Evolutionary conservation across 2,797 vertebrate genomes (phyloP).

Genomic region (Hydrocynus forskahlii): DNA sequence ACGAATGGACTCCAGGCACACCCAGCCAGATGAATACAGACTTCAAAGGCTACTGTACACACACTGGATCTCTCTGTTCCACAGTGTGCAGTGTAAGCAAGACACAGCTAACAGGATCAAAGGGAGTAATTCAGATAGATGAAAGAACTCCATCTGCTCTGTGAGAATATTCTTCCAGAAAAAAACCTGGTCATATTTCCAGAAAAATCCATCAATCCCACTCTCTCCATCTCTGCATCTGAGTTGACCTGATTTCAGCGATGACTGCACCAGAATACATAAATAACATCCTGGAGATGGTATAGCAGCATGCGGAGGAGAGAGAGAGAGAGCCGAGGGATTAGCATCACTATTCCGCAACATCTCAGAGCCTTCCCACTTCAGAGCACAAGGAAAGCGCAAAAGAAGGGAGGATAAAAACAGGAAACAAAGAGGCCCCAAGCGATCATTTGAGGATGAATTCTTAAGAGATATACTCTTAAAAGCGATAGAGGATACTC

Average conservation of each 20-base stretch:
- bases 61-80: slow-evolving; percentile 10
- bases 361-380: neutral
- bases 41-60: slow-evolving; percentile 42
- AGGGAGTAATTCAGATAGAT: slow-evolving; percentile 18
- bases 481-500: neutral
- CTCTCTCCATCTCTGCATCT: slow-evolving; percentile 9
- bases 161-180: slow-evolving; percentile 2
- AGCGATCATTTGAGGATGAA: slow-evolving; percentile 6
- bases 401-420: neutral
- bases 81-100: slow-evolving; percentile 16
- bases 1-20: slow-evolving; percentile 14
- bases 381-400: neutral
- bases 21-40: slow-evolving; percentile 30
- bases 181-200: slow-evolving; percentile 10
- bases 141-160: slow-evolving; percentile 24
- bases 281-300: slow-evolving; percentile 21
- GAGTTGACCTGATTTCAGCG: slow-evolving; percentile 23
- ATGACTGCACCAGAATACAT: slow-evolving; percentile 13
- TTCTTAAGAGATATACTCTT: slow-evolving; percentile 14
- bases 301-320: neutral
- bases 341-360: slow-evolving; percentile 8
- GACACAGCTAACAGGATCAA: slow-evolving; percentile 40
- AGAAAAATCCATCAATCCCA: slow-evolving; percentile 7
- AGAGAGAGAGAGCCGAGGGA: neutral
- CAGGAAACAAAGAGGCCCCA: neutral